A percentile compares a stretch with the other conserved stretches of the same genome.
phyloP scores from a whole-genome alignment of 2,797 vertebrate genomes.

The Cottoperca gobio region DNA sequence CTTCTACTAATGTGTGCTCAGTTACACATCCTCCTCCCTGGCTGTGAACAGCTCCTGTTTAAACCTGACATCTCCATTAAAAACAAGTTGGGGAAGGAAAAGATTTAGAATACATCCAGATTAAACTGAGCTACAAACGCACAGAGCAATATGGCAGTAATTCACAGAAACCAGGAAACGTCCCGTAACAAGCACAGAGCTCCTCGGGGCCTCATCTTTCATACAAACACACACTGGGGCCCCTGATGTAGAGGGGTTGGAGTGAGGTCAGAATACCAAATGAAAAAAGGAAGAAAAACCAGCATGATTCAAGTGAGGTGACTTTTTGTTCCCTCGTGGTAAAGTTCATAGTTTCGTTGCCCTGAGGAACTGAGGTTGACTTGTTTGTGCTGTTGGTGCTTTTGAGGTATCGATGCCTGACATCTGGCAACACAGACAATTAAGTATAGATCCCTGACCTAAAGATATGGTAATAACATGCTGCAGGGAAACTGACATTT shows the following conservation, averaged over 20 bases:
- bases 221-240: slow-evolving; percentile 63
- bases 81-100: slow-evolving; percentile 25
- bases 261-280: slow-evolving; percentile 72
- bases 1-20: neutral
- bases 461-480: slow-evolving; percentile 39
- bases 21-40: neutral
- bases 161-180: slow-evolving; percentile 70
- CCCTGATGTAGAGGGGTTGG: slow-evolving; percentile 52
- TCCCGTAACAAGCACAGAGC: slow-evolving; percentile 54
- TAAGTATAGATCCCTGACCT: slow-evolving; percentile 20
- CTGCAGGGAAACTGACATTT: slow-evolving; percentile 30
- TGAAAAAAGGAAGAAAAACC: slow-evolving; percentile 56
- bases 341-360: slow-evolving; percentile 54
- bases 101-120: slow-evolving; percentile 52
- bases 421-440: slow-evolving; percentile 56
- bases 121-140: slow-evolving; percentile 56
- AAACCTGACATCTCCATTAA: slow-evolving; percentile 48
- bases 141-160: slow-evolving; percentile 68
- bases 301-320: slow-evolving; percentile 55
- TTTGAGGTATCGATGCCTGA: slow-evolving; percentile 42
- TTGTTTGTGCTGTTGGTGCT: slow-evolving; percentile 35
- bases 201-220: slow-evolving; percentile 70
- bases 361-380: slow-evolving; percentile 46
- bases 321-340: slow-evolving; percentile 49
- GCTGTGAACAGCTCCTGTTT: slow-evolving; percentile 30